Conservation (phyloP, 2,113 vertebrate genomes). For the Gambusia affinis region DNA sequence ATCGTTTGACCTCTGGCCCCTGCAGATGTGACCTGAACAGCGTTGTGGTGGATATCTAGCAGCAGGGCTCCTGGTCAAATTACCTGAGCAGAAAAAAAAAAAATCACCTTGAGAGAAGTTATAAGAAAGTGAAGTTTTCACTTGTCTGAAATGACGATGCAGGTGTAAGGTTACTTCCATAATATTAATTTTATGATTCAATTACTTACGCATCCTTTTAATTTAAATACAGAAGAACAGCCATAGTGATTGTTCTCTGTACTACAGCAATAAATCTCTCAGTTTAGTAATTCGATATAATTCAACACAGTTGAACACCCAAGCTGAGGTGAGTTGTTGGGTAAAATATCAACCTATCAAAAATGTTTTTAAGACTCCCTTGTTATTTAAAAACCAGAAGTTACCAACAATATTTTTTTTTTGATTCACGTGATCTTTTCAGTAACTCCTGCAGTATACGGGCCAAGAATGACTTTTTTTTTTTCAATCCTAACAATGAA, state of each 20-base stretch:
- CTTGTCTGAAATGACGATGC: neutral
- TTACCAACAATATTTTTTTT: neutral
- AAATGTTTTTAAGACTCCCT: neutral
- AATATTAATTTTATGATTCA: constrained; percentile 92
- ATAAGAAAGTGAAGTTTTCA: constrained; percentile 86
- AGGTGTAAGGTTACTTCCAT: constrained; percentile 78
- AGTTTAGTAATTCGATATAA: neutral
- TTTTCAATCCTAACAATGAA: constrained; percentile 39
- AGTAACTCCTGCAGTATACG: constrained; percentile 46
- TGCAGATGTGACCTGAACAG: constrained; percentile 56
- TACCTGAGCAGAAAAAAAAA: constrained; percentile 53
- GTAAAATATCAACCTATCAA: neutral
- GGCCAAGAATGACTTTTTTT: constrained; percentile 31
- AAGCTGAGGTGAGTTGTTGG: neutral
- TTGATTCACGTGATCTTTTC: constrained; percentile 51
- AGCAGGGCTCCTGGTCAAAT: neutral
- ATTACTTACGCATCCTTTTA: constrained; percentile 84
- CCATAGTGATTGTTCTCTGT: neutral
- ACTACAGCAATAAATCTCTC: neutral
- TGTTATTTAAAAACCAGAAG: neutral
- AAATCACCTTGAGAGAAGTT: constrained; percentile 47
- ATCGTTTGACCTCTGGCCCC: constrained; percentile 55
- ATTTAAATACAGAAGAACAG: constrained; percentile 25
- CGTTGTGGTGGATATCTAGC: constrained; percentile 15
- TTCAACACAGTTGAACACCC: neutral